Conservation (phyloP, 2,113 vertebrate genomes). For the Epinephelus cyanopodus region DNA sequence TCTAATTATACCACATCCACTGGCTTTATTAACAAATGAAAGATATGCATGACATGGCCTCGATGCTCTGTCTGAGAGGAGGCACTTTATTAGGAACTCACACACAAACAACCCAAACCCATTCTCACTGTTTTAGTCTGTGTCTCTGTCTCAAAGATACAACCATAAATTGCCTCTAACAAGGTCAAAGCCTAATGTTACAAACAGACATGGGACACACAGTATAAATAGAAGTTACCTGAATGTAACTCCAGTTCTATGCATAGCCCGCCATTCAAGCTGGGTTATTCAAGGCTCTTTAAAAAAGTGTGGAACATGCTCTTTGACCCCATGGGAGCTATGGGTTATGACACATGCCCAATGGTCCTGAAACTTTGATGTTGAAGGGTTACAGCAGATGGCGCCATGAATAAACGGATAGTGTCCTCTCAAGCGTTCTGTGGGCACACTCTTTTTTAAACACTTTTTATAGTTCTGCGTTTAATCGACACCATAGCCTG, state of each 20-base stretch:
- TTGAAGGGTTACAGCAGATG: too few species aligned
- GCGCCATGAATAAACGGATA: too few species aligned
- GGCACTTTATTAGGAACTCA: slow-evolving; percentile 45
- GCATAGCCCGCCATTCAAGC: neutral
- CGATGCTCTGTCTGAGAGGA: slow-evolving; percentile 7
- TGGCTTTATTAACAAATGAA: slow-evolving; percentile 41
- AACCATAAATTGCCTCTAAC: slow-evolving; percentile 10
- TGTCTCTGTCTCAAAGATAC: slow-evolving; percentile 6
- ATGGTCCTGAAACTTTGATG: too few species aligned
- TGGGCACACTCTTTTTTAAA: too few species aligned
- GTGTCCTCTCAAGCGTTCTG: too few species aligned
- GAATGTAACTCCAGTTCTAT: neutral
- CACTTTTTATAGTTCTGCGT: too few species aligned
- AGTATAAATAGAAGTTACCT: neutral
- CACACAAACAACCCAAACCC: slow-evolving; percentile 10
- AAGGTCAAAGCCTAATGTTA: slow-evolving; percentile 13
- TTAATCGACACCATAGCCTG: too few species aligned
- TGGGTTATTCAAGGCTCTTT: too few species aligned
- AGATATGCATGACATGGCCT: slow-evolving; percentile 37
- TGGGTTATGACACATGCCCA: too few species aligned
- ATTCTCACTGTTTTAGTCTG: neutral
- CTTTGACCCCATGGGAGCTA: too few species aligned
- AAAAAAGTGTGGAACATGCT: too few species aligned
- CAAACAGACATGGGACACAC: neutral
- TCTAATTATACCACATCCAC: slow-evolving; percentile 54